phyloP scores from a whole-genome alignment of 2,797 vertebrate genomes.

The Girardinus metallicus region DNA sequence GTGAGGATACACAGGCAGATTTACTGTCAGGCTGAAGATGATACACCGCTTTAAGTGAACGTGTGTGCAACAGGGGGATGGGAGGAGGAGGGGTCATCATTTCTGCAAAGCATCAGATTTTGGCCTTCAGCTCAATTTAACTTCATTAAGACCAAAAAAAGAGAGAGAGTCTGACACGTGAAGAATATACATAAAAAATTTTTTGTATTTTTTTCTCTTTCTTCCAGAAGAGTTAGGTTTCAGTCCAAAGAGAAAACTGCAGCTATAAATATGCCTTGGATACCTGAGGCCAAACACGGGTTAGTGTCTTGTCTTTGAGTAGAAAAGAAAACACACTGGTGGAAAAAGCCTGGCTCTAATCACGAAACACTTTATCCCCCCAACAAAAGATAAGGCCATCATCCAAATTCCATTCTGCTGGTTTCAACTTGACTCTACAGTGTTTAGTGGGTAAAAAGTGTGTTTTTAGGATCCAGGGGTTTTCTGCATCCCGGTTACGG shows the following conservation, averaged over 20 bases:
- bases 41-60: slow-evolving; percentile 29
- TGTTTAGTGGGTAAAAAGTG: slow-evolving; percentile 16
- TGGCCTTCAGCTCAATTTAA: slow-evolving; percentile 11
- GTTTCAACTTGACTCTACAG: slow-evolving; percentile 45
- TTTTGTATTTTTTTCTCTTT: slow-evolving; percentile 36
- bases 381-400: slow-evolving; percentile 46
- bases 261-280: slow-evolving; percentile 36
- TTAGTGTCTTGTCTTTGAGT: slow-evolving; percentile 37
- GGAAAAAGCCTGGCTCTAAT: slow-evolving; percentile 48
- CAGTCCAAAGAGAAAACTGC: slow-evolving; percentile 27
- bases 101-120: slow-evolving; percentile 34
- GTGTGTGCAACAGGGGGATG: background rate
- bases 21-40: slow-evolving; percentile 29
- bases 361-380: slow-evolving; percentile 32
- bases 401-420: slow-evolving; percentile 29
- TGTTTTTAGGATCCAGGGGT: slow-evolving; percentile 20
- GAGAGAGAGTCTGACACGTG: slow-evolving; percentile 34
- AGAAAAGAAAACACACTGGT: slow-evolving; percentile 43
- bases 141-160: slow-evolving; percentile 32
- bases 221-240: slow-evolving; percentile 42
- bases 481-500: slow-evolving; percentile 23
- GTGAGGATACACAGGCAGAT: slow-evolving; percentile 62
- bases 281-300: slow-evolving; percentile 33
- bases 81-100: slow-evolving; percentile 11
- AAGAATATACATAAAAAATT: too few species aligned